Evolutionary conservation across 2,888 invertebrate genomes (phyloP), one percentile per base, ranked within the genome.

Genomic region (Aquatica leii): DNA sequence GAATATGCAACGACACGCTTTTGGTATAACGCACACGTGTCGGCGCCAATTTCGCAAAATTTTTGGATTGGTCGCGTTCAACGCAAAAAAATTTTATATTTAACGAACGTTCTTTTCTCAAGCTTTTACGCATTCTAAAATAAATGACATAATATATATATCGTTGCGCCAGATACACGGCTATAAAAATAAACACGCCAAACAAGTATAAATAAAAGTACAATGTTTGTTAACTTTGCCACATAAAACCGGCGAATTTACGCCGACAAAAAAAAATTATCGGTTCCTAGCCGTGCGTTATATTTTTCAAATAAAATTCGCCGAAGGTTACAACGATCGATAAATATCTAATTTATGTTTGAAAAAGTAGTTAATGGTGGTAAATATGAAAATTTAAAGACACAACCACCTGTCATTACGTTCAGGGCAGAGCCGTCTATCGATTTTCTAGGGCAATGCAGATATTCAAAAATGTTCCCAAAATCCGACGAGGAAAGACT

Each of bases 401-500:
- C 79, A 80, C 80, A 81, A 81, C 80, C 80, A 80, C 80, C 80
- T 81, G 80, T 81, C 80, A 79, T 76, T 71, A 71, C 60, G 75
- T 73, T 75, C 76, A 78, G 79, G 79, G 78, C 77, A 76, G 77
- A 77, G 78, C 76, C 77, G 75, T 67, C 67, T 73, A 82, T 82
- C 81, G 82, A 82, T 82, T 82, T 82, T 82, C 80, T 77, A 71
- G 72, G 75, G 80, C 82, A 82, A 80, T 82, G 82, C 82, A 79
- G 82, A 82, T 81, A 81, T 80, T 76, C 76, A 75, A 77, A 76
- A 73, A 72, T 66, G 72, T 72, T 73, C 71, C 70, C 69, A 71
- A 71, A 73, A 71, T 67, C 68, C 65, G 48, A 59, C 54, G 41
- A 34, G 61, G 62, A 63, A 59, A 64, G 35, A n/a, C 11, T 1